Evolutionary conservation across 2,888 invertebrate genomes (phyloP).

Genomic region (Caenorhabditis macrosperma): DNA sequence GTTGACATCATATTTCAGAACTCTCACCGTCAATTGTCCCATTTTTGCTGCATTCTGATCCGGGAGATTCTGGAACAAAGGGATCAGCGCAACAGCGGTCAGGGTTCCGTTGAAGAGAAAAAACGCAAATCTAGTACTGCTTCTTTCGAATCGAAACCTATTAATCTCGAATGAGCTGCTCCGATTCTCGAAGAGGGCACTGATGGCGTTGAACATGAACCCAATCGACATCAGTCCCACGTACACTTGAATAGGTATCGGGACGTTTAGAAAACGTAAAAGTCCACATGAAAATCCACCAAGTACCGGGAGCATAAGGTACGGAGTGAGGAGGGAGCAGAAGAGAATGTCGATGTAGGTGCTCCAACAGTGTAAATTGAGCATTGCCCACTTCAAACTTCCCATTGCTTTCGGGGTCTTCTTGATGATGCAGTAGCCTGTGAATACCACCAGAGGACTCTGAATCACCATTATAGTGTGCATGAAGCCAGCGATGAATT

Average conservation of each 20-base stretch:
- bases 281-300: conserved; percentile 3
- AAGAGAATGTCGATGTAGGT: conserved; percentile 14
- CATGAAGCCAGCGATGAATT: too few relatives aligned
- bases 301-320: conserved; percentile 14
- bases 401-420: conserved; percentile 15
- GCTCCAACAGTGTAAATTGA: conserved; percentile 21
- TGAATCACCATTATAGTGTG: too few relatives aligned
- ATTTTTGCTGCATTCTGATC: neutral
- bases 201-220: neutral
- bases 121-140: neutral
- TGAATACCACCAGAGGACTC: conserved; percentile 4
- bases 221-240: neutral
- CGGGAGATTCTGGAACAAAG: neutral
- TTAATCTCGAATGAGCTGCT: neutral
- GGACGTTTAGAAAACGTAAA: neutral
- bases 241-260: neutral
- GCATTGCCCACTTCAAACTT: conserved; percentile 1
- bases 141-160: neutral
- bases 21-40: neutral
- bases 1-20: too few relatives aligned
- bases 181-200: neutral
- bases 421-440: conserved; percentile 23
- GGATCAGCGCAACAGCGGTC: too few relatives aligned
- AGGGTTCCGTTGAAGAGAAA: neutral
- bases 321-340: conserved; percentile 15